Evolutionary conservation across 2,888 invertebrate genomes (phyloP).

Genomic region (Athripsodes cinereus): DNA sequence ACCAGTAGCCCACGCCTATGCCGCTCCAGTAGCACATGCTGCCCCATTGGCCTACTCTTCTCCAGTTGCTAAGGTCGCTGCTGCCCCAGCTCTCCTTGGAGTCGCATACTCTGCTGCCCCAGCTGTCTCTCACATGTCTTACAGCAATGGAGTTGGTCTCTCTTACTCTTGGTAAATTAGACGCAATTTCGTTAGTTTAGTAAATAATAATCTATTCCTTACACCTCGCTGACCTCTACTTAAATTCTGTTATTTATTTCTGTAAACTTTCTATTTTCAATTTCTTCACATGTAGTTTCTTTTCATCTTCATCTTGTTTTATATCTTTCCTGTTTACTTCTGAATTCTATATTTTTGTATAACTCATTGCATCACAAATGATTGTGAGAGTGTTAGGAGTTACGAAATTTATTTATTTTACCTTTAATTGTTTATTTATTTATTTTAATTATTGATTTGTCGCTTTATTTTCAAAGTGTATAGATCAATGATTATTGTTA

Average conservation of each 20-base stretch:
- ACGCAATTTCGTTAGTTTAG: too few relatives aligned
- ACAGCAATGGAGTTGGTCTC: conserved; percentile 51
- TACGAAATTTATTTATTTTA: neutral
- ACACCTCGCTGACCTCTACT: too few relatives aligned
- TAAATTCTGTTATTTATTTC: neutral
- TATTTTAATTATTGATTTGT: neutral
- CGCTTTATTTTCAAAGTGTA: neutral
- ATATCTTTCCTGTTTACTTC: neutral
- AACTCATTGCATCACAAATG: conserved; percentile 1
- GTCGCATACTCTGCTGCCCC: conserved; percentile 56
- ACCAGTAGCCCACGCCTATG: conserved; percentile 29
- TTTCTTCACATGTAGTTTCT: neutral
- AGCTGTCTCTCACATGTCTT: conserved; percentile 56
- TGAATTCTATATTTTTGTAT: too few relatives aligned
- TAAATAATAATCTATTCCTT: too few relatives aligned
- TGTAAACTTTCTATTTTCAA: neutral
- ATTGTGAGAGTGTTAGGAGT: neutral
- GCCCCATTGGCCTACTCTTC: conserved; percentile 24
- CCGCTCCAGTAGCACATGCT: conserved; percentile 23
- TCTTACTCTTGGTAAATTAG: conserved; percentile 48
- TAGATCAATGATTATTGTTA: neutral
- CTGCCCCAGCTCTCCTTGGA: conserved; percentile 35
- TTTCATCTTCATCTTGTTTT: neutral
- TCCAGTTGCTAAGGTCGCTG: conserved; percentile 13
- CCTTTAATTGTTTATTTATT: neutral